Base-by-base conservation (phyloP, 2,113 vertebrate species). In the Limnothrissa miodon region DNA sequence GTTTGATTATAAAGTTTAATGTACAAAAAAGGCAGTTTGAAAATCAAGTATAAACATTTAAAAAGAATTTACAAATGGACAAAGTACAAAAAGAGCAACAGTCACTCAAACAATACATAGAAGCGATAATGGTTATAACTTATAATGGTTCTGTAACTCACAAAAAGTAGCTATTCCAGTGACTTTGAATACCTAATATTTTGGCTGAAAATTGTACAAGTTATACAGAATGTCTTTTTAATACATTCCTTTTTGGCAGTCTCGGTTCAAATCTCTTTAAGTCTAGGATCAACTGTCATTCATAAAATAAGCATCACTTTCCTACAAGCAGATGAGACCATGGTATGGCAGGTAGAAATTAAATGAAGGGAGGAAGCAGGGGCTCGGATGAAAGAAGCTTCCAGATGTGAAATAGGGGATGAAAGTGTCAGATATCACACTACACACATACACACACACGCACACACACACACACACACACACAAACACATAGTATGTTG, bases 31-130 rank as follows among this genome's bases (percentile, higher is more conserved):
- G 97, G 97, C 97, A 97, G 94, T 99, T 95, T 97, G 95, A 97
- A 98, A 99, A 98, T 97, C 95, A 96, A 97, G 97, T 99, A 98
- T 95, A 99, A 99, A 99, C 96, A 98, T 97, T 95, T 99, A 97
- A 96, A 99, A 99, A 98, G 94, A 96, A 96, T 96, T 96, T 97
- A 98, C 97, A 98, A 97, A 98, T 96, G 98, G 96, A 96, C 95
- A 95, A 95, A 95, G 95, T 95, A 97, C 97, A 99, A 95, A 98
- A 99, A 97, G 88, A 95, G 95, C 85, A 94, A 93, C 95, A 93
- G 92, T 95, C 96, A 94, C 92, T 93, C 90, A 89, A 93, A 94
- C 92, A 80, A 89, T 89, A 88, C 90, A 88, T 92, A 88, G 86
- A 95, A 95, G 92, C 90, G 82, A 93, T 93, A 91, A 89, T 85